Conservation (phyloP, 35 echinoderm and acorn worm species). For the Acanthaster planci region DNA sequence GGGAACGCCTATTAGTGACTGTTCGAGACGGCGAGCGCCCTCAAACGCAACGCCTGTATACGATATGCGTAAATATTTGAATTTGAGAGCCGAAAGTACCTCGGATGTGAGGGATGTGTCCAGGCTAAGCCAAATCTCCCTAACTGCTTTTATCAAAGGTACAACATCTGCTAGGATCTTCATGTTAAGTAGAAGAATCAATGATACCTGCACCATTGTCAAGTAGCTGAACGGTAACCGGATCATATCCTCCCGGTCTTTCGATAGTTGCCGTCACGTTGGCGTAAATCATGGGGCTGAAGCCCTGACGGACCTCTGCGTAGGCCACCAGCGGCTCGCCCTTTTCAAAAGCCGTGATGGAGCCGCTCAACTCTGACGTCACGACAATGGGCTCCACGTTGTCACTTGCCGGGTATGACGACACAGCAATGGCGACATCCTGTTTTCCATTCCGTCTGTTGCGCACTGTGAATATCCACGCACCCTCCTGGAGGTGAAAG, state of each 20-base stretch:
- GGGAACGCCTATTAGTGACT: too few species aligned
- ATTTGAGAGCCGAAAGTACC: too few species aligned
- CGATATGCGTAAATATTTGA: too few species aligned
- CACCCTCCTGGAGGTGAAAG: not conserved
- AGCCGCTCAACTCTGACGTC: slow-evolving; percentile 63
- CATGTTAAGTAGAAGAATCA: too few species aligned
- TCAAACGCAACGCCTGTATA: too few species aligned
- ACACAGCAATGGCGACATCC: slow-evolving; percentile 36
- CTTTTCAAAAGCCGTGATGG: slow-evolving; percentile 52
- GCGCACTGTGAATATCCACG: not conserved
- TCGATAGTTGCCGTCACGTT: slow-evolving; percentile 26
- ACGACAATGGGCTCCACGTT: slow-evolving; percentile 55
- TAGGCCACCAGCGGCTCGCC: slow-evolving; percentile 53
- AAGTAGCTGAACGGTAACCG: not conserved
- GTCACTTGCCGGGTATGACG: slow-evolving; percentile 42
- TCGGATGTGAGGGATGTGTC: too few species aligned
- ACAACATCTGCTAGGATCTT: too few species aligned
- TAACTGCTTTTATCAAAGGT: too few species aligned
- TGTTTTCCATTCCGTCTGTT: not conserved
- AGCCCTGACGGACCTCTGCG: slow-evolving; percentile 39
- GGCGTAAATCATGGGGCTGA: slow-evolving; percentile 21
- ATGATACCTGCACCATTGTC: slow-evolving; percentile 47
- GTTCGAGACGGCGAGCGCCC: too few species aligned
- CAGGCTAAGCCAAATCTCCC: too few species aligned
- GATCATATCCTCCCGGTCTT: slow-evolving; percentile 1